Base-by-base conservation (phyloP, 2,797 vertebrate species). In the Karalla daura region DNA sequence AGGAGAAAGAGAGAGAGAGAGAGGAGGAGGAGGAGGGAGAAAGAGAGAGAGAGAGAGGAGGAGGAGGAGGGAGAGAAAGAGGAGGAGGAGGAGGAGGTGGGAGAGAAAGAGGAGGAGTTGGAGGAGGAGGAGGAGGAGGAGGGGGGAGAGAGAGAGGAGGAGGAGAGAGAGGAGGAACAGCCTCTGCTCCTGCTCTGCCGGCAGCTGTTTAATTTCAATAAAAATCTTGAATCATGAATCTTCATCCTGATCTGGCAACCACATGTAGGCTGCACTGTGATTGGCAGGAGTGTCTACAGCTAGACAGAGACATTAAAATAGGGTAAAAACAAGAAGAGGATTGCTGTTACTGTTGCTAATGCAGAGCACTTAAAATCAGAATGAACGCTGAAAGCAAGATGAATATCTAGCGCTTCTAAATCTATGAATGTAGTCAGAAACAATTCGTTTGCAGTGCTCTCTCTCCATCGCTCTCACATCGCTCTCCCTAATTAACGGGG, bases 401-500 rank as follows among this genome's bases (percentile, higher is more conserved):
- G n/a, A n/a, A n/a, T n/a, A n/a, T n/a, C n/a, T n/a, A n/a, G n/a
- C n/a, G n/a, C n/a, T n/a, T n/a, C n/a, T n/a, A n/a, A n/a, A n/a
- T n/a, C n/a, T n/a, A n/a, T n/a, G n/a, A n/a, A n/a, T n/a, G 59
- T 15, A 51, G 46, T 21, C 7, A 23, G 5, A 1, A 28, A 44
- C 50, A 78, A 68, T 73, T 43, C 45, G 43, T 53, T 41, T 24
- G 10, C 17, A 5, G 28, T 35, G 53, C 9, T 23, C 56, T 46
- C 64, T n/a, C n/a, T n/a, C n/a, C n/a, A n/a, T n/a, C 27, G 12
- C 54, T 72, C 44, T 23, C 25, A 8, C 67, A 89, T 89, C 86
- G 79, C 59, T 88, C 89, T 86, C 53, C 51, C 80, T 91, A 91
- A 92, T 91, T 89, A 91, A 90, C 80, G 70, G 64, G 68, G 64